Evolutionary conservation across 2,888 invertebrate genomes (phyloP).

Genomic region (Eueremaeus valkanovi): DNA sequence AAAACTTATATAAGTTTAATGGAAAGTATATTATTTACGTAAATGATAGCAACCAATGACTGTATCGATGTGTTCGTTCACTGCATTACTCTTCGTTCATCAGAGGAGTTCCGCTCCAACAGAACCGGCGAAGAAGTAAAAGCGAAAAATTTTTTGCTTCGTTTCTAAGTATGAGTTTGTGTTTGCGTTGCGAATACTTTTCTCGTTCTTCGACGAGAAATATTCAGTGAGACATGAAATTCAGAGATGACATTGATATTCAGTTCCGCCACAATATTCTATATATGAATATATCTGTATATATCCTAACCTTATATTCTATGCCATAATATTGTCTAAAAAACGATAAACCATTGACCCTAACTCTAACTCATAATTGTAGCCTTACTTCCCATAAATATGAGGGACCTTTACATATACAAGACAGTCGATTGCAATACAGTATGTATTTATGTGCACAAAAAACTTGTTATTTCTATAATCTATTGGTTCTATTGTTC

Average conservation of each 20-base stretch:
- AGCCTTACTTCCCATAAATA: slow-evolving; percentile 20
- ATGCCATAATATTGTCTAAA: slow-evolving; percentile 22
- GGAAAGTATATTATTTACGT: slow-evolving; percentile 16
- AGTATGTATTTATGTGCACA: neutral
- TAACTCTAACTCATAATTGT: neutral
- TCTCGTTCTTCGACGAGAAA: neutral
- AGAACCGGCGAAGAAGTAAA: neutral
- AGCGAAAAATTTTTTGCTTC: neutral
- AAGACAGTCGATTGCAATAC: neutral
- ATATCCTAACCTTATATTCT: neutral
- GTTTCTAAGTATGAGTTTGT: neutral
- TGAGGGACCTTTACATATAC: too few relatives aligned
- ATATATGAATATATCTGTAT: slow-evolving; percentile 22
- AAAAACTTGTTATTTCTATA: neutral
- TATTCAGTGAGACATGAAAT: slow-evolving; percentile 34
- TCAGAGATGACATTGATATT: slow-evolving; percentile 33
- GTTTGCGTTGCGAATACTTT: neutral
- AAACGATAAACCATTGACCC: slow-evolving; percentile 25
- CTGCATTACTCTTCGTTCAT: slow-evolving; percentile 21
- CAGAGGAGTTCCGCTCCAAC: slow-evolving; percentile 27
- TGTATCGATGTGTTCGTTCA: neutral
- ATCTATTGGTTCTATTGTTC: neutral
- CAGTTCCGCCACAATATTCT: slow-evolving; percentile 33
- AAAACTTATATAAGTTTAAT: neutral
- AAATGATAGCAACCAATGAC: slow-evolving; percentile 23